Conservation (phyloP, 2,797 vertebrate genomes). For the Anas flavirostris region DNA sequence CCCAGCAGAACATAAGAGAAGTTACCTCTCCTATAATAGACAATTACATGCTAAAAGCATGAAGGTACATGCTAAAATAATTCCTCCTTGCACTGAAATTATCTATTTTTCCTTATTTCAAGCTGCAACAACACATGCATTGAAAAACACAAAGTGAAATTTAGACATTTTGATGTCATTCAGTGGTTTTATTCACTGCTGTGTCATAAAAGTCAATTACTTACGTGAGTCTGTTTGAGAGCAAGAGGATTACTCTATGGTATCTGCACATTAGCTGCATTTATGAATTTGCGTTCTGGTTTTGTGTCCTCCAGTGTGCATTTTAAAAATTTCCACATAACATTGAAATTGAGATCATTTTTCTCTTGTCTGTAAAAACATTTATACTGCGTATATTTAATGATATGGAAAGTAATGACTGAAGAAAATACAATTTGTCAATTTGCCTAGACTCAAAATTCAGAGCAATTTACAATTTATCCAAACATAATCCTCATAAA, state of each 20-base stretch:
- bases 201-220: neutral
- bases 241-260: neutral
- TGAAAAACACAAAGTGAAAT: neutral
- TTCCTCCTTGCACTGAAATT: neutral
- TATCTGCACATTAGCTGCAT: neutral
- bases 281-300: neutral
- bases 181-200: neutral
- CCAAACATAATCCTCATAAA: neutral
- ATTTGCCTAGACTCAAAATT: neutral
- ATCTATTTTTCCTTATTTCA: neutral
- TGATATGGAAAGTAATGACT: neutral
- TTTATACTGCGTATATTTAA: neutral
- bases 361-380: neutral
- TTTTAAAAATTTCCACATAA: neutral
- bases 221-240: neutral
- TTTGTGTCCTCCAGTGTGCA: neutral
- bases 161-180: neutral
- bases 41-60: neutral
- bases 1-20: neutral
- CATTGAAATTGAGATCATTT: neutral
- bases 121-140: neutral
- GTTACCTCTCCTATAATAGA: neutral
- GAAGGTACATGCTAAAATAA: neutral
- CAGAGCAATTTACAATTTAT: neutral
- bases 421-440: neutral